Conservation (phyloP, 2,797 vertebrate species). For the Petrocephalus sullivani region DNA sequence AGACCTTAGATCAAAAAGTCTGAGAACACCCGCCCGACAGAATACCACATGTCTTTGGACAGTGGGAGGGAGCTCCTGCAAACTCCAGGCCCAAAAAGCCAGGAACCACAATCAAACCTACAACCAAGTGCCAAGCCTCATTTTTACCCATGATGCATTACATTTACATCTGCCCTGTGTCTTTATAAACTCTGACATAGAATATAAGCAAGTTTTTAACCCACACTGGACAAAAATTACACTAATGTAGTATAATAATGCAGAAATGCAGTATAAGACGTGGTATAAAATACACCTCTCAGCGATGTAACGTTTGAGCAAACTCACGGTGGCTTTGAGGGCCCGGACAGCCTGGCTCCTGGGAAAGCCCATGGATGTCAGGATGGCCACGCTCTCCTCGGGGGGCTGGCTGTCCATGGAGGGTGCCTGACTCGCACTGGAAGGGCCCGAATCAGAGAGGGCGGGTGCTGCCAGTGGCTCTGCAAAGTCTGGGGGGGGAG, state of each 20-base stretch:
- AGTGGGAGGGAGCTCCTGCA: background rate
- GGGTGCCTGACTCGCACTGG: conserved; percentile 53
- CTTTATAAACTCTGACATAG: background rate
- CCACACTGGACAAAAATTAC: background rate
- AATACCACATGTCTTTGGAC: background rate
- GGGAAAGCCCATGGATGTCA: conserved; percentile 95
- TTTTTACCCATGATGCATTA: background rate
- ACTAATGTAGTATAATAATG: background rate
- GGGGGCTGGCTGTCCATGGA: conserved; percentile 79
- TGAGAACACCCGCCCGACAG: no score
- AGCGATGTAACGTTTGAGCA: background rate
- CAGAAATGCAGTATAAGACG: background rate
- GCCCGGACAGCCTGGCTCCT: conserved; percentile 79
- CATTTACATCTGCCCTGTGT: background rate
- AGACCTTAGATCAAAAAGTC: no score
- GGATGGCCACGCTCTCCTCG: conserved; percentile 88
- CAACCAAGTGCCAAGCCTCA: background rate
- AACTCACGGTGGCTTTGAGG: conserved; percentile 80
- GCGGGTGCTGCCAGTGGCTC: conserved; percentile 78
- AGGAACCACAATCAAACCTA: background rate
- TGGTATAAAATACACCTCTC: background rate
- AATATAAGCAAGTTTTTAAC: background rate
- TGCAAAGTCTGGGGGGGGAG: conserved; percentile 77
- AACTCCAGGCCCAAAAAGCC: background rate
- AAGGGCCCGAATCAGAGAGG: conserved; percentile 65